phyloP scores from a whole-genome alignment of 1,140 invertebrate species.

The Helicorthomorpha holstii region DNA sequence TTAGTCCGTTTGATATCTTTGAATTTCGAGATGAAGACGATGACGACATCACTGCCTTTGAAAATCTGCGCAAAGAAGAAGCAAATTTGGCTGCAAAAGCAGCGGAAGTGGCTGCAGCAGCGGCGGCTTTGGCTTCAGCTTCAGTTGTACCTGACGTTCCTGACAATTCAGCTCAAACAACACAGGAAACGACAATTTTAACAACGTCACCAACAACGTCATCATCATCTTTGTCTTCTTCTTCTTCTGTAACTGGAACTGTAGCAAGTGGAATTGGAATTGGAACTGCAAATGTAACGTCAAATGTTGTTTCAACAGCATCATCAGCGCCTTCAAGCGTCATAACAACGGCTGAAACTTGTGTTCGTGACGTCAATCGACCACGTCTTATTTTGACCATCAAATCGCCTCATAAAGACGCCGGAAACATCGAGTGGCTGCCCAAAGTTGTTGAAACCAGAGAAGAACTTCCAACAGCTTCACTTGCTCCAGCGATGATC shows the following conservation, averaged over 20 bases:
- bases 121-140: neutral
- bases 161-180: slow-evolving; percentile 7
- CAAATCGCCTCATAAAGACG: slow-evolving; percentile 9
- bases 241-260: no score
- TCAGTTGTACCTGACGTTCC: neutral
- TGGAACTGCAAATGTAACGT: no score
- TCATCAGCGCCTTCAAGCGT: no score
- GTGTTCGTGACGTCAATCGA: neutral
- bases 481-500: neutral
- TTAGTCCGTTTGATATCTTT: slow-evolving; percentile 4
- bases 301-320: no score
- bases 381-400: slow-evolving; percentile 6
- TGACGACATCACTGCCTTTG: slow-evolving; percentile 4
- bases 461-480: slow-evolving; percentile 6
- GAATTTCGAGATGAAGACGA: slow-evolving; percentile 8
- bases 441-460: slow-evolving; percentile 5
- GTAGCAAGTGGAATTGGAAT: no score
- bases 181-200: slow-evolving; percentile 4
- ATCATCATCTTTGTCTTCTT: slow-evolving; percentile 11
- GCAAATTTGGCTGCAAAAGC: no score
- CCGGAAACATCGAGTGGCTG: neutral
- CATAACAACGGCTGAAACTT: no score
- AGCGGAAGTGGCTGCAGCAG: no score
- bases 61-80: slow-evolving; percentile 2
- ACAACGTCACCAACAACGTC: slow-evolving; percentile 12